Conservation (phyloP, 2,888 invertebrate species). For the Euproctis similis region DNA sequence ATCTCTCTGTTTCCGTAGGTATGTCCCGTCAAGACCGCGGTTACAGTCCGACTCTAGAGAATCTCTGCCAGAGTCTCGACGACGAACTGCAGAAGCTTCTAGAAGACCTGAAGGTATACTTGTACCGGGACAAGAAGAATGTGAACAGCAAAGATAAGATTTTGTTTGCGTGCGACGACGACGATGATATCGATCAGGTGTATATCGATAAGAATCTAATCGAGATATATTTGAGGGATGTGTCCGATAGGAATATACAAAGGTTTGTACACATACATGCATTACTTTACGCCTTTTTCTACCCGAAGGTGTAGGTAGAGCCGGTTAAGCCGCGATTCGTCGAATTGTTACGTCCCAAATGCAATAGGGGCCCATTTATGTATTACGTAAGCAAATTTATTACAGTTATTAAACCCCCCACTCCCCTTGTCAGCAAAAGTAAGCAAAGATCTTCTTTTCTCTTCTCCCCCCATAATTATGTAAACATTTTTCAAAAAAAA, state of each 20-base stretch:
- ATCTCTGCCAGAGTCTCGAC: conserved; percentile 81
- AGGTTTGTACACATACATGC: conserved; percentile 61
- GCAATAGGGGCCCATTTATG: too few relatives aligned
- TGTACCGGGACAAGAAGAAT: conserved; percentile 71
- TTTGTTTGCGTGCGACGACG: conserved; percentile 51
- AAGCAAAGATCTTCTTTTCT: too few relatives aligned
- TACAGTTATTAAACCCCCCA: too few relatives aligned
- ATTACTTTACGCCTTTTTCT: too few relatives aligned
- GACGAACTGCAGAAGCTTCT: conserved; percentile 77
- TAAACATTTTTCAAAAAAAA: too few relatives aligned
- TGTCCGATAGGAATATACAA: conserved; percentile 61
- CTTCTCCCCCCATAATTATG: too few relatives aligned
- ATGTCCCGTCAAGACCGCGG: conserved; percentile 88
- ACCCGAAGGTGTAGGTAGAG: too few relatives aligned
- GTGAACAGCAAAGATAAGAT: conserved; percentile 30
- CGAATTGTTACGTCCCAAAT: too few relatives aligned
- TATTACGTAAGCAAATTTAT: too few relatives aligned
- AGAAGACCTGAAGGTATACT: conserved; percentile 80
- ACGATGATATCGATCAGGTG: conserved; percentile 49
- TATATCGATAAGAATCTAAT: conserved; percentile 67
- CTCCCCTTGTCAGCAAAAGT: too few relatives aligned
- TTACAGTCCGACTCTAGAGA: conserved; percentile 82
- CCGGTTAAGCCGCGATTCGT: too few relatives aligned
- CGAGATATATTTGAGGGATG: conserved; percentile 67
- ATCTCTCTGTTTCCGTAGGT: conserved; percentile 28